Evolutionary conservation across 2,113 vertebrate species (phyloP).

Genomic region (Penelope pileata): DNA sequence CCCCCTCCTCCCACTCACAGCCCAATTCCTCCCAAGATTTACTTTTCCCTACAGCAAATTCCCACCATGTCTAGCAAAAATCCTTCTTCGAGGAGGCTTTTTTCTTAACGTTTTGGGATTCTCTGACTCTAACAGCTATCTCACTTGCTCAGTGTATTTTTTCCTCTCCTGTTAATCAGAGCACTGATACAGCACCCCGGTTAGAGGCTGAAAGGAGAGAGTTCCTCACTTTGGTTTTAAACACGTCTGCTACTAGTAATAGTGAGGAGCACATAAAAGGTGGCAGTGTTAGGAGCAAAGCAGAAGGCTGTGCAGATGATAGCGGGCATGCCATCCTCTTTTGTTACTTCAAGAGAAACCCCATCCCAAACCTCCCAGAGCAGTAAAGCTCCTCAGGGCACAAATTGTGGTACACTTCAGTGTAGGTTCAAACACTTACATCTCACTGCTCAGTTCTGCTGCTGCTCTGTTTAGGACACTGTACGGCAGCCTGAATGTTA

Average conservation of each 20-base stretch:
- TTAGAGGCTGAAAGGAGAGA: neutral
- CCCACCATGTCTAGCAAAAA: neutral
- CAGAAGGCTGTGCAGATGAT: neutral
- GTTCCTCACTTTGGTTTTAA: neutral
- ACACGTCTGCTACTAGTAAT: neutral
- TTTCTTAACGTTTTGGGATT: neutral
- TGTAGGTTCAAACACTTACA: neutral
- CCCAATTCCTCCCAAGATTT: slow-evolving; percentile 15
- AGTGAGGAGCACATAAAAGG: slow-evolving; percentile 8
- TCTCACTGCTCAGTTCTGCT: neutral
- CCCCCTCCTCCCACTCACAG: neutral
- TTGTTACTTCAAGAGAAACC: neutral
- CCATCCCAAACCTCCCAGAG: neutral
- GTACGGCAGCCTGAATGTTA: neutral
- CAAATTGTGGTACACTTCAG: neutral
- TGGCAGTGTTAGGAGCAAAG: neutral
- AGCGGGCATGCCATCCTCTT: neutral
- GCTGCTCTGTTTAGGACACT: neutral
- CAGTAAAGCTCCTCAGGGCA: neutral
- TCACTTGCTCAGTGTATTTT: neutral
- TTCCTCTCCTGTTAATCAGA: neutral
- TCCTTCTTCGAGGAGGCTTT: neutral
- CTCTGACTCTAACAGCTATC: neutral
- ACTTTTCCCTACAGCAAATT: slow-evolving; percentile 9
- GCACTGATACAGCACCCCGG: neutral